Evolutionary conservation across 2,888 invertebrate species (phyloP), one percentile per base, ranked within the genome.

Genomic region (Hybos culiciformis): DNA sequence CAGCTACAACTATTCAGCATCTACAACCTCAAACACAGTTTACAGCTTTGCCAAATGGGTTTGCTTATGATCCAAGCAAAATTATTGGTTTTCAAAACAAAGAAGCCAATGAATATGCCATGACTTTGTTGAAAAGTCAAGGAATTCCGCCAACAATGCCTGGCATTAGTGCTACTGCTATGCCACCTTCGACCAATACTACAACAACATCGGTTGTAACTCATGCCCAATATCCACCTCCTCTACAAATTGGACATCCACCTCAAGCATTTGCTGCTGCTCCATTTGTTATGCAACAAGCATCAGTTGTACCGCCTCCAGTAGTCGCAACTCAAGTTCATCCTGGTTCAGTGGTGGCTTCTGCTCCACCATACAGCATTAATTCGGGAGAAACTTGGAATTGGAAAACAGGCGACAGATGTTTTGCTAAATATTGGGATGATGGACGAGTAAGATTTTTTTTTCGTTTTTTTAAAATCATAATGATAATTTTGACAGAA

Each of bases 391-490:
- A 42, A 21, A 48, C 48, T 26, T 51, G 70, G 72, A 71, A 70
- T 51, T 87, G 84, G 85, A 80, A 78, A 58, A 68, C 77, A 39
- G 88, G 87, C 11, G 88, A 90, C 59, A 75, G 80, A 46, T 88
- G 88, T 58, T 72, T 88, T 66, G 91, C 91, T 7, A 84, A 87
- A 57, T 92, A 92, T 66, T 91, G 91, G 91, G 90, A 91, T 63
- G 91, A 91, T 67, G 81, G 83, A 56, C 79, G 79, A 69, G 88
- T 85, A 60, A 70, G 72, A 58, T 45, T 39, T 37, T 14, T 45
- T 21, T n/a, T 15, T 8, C 14, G 42, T 37, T 34, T 11, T 42
- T 41, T 43, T 21, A n/a, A 2, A 26, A 19, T 7, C 9, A 7
- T 5, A 19, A 12, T 18, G 2, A 3, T 23, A 18, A 7, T 17